Evolutionary conservation across 2,113 vertebrate genomes (phyloP).

Genomic region (Halichoeres trimaculatus): DNA sequence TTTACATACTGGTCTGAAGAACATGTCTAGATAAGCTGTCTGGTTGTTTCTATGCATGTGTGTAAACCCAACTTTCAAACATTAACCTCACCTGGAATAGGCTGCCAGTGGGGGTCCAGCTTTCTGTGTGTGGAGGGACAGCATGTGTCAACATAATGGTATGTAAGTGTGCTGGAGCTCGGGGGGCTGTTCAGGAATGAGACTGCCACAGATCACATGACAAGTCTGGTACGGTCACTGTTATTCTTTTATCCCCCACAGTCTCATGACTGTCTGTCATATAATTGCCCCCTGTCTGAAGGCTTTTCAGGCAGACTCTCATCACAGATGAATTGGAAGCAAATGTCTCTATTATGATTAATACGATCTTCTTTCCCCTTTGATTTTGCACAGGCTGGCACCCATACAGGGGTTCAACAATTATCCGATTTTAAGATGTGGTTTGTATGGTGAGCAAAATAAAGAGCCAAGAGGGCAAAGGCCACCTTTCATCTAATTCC

Average conservation of each 20-base stretch:
- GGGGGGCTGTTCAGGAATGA: constrained; percentile 46
- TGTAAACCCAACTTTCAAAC: not conserved
- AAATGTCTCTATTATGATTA: constrained; percentile 52
- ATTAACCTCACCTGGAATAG: constrained; percentile 8
- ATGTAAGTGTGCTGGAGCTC: constrained; percentile 30
- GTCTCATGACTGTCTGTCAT: constrained; percentile 54
- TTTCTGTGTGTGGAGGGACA: constrained; percentile 2
- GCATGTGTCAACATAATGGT: constrained; percentile 22
- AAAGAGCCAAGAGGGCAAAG: constrained; percentile 45
- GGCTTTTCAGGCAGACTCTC: constrained; percentile 27
- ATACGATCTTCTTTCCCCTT: constrained; percentile 58
- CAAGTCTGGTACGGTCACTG: constrained; percentile 46
- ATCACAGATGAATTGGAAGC: constrained; percentile 41
- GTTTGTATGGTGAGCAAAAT: constrained; percentile 46
- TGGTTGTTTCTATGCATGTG: constrained; percentile 1
- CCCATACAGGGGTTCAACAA: constrained; percentile 28
- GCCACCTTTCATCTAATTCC: constrained; percentile 70
- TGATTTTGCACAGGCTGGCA: constrained; percentile 54
- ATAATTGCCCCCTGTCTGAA: constrained; percentile 56
- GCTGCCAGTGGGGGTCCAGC: constrained; percentile 9
- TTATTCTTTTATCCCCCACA: constrained; percentile 43
- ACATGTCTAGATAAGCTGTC: constrained; percentile 38
- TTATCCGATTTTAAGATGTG: constrained; percentile 60
- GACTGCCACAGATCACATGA: constrained; percentile 61
- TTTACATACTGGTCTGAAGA: constrained; percentile 59